Evolutionary conservation across 2,113 vertebrate species (phyloP), one percentile per base, ranked within the genome.

Genomic region (Chascanopsetta lugubris): DNA sequence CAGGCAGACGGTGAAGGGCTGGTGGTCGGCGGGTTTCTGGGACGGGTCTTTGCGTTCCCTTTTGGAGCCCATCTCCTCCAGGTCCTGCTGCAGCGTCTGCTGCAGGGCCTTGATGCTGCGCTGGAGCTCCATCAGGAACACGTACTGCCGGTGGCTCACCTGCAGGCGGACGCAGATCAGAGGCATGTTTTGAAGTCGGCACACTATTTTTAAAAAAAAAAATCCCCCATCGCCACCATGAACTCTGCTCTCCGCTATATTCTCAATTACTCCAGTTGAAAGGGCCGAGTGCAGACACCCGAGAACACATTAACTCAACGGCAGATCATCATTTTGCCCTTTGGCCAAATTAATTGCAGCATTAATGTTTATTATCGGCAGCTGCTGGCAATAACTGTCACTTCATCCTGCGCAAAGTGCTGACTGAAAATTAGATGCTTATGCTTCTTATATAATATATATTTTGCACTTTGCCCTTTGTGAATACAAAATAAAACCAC

Each of bases 111-210:
- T 91, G 60, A 99, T 91, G 40, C 95, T 96, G 24, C 96, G 94
- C 51, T 98, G 97, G 15, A 99, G 95, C 42, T 92, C 90, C 63
- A 98, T 92, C 80, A 99, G 89, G 50, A 98, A 95, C 27, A 97
- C 64, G 53, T 95, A 98, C 85, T 99, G 97, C 77, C 94, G 92
- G 88, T 99, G 97, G 90, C 95, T 98, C 84, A 98, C 92, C 90
- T 91, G 61, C 18, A 64, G 1, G 48, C 65, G 65, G 9, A 36
- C 30, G 36, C 20, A 27, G 13, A 54, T 2, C 1, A 40, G n/a
- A n/a, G n/a, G n/a, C n/a, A n/a, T n/a, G n/a, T n/a, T n/a, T n/a
- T n/a, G n/a, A n/a, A n/a, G n/a, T n/a, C n/a, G n/a, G n/a, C n/a
- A n/a, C n/a, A n/a, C n/a, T n/a, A n/a, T n/a, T n/a, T n/a, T n/a